phyloP scores from a whole-genome alignment of 2,888 invertebrate genomes.

The Lasioglossum figueresi region DNA sequence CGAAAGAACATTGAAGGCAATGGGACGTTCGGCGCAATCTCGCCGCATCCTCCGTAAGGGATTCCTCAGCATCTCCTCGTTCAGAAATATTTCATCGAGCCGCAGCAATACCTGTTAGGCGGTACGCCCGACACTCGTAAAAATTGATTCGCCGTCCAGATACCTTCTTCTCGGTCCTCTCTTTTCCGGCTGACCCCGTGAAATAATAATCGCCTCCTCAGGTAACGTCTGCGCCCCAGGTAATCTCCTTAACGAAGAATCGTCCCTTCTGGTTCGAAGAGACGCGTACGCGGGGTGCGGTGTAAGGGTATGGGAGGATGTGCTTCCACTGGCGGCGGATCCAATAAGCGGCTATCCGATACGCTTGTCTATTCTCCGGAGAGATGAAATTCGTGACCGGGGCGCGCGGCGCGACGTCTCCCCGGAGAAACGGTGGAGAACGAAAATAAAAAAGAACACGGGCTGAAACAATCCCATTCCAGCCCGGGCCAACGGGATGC shows the following conservation, averaged over 20 bases:
- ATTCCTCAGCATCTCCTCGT: not conserved
- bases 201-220: constrained; percentile 33
- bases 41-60: not conserved
- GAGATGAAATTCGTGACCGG: constrained; percentile 73
- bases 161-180: not conserved
- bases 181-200: not conserved
- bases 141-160: not conserved
- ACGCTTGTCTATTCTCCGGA: constrained; percentile 71
- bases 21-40: not conserved
- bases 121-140: not conserved
- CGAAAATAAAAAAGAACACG: constrained; percentile 36
- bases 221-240: constrained; percentile 30
- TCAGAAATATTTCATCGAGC: not conserved
- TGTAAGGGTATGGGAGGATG: constrained; percentile 34
- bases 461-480: constrained; percentile 66
- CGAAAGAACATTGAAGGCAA: too few relatives aligned
- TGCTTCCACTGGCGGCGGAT: constrained; percentile 58
- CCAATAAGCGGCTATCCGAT: constrained; percentile 74
- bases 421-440: not conserved
- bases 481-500: constrained; percentile 3
- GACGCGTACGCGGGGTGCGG: not conserved
- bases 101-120: not conserved
- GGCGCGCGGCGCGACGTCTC: constrained; percentile 25
- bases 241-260: constrained; percentile 73
- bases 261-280: constrained; percentile 37